Percentiles rank a stretch among this genome's conserved stretches.
Conservation (phyloP, 2,888 invertebrate species). For the Steinernema hermaphroditum region DNA sequence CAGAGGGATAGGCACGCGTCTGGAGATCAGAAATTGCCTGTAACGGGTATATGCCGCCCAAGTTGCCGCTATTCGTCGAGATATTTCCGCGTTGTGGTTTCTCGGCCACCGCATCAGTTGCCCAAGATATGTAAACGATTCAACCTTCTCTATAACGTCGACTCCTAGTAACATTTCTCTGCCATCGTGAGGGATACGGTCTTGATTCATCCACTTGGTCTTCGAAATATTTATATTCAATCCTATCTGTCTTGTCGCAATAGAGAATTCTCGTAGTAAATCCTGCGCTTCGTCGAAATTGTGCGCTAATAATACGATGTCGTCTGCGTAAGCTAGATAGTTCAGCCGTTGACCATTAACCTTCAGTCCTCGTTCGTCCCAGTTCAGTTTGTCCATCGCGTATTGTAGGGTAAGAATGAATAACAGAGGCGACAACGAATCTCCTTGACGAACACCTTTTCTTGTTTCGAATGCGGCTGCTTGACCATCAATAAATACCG, state of each 20-base stretch:
- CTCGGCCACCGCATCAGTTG: neutral
- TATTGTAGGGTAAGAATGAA: conserved; percentile 32
- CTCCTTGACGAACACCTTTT: conserved; percentile 11
- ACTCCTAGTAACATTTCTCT: neutral
- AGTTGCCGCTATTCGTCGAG: too few relatives aligned
- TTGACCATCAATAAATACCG: neutral
- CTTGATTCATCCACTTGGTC: conserved; percentile 19
- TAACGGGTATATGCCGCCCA: too few relatives aligned
- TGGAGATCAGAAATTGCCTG: too few relatives aligned
- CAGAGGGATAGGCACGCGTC: too few relatives aligned
- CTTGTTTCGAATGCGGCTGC: too few relatives aligned
- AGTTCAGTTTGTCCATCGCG: neutral
- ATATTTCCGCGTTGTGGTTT: neutral
- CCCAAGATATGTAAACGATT: neutral
- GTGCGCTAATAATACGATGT: conserved; percentile 1
- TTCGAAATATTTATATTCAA: neutral
- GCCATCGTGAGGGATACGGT: neutral
- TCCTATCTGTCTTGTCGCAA: neutral
- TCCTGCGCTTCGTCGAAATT: neutral
- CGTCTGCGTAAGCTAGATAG: conserved; percentile 21
- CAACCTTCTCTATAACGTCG: neutral
- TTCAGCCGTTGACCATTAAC: neutral
- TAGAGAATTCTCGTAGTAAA: neutral
- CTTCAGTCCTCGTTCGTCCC: neutral
- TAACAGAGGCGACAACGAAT: conserved; percentile 5